Evolutionary conservation across 2,797 vertebrate genomes (phyloP).

Genomic region (Chaetodon trifasciatus): DNA sequence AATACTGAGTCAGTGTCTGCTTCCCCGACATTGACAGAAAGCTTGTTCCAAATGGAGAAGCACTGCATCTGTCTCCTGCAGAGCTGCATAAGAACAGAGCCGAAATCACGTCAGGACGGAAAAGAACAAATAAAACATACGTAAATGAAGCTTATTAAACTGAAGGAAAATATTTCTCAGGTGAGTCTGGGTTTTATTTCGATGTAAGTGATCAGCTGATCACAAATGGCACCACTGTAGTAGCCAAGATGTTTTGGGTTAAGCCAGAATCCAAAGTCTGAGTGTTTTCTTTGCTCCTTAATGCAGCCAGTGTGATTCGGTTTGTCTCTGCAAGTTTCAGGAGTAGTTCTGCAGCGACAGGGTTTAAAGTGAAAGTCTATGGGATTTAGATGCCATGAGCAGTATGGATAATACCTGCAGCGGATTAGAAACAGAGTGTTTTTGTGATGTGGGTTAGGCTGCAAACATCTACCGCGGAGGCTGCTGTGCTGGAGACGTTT

Average conservation of each 20-base stretch:
- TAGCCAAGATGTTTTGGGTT: background rate
- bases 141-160: background rate
- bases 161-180: background rate
- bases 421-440: conserved; percentile 15
- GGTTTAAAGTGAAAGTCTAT: conserved; percentile 4
- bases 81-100: background rate
- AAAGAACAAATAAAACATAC: background rate
- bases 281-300: background rate
- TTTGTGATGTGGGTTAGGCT: conserved; percentile 21
- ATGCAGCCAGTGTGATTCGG: background rate
- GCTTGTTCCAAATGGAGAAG: conserved; percentile 26
- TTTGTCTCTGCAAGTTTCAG: background rate
- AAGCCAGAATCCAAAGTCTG: background rate
- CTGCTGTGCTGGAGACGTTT: conserved; percentile 15
- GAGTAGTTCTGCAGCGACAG: background rate
- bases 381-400: conserved; percentile 10
- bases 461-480: conserved; percentile 15
- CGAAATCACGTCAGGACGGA: background rate
- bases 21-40: conserved; percentile 26
- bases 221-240: background rate
- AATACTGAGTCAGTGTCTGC: conserved; percentile 37
- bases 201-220: background rate
- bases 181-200: background rate
- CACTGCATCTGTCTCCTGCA: conserved; percentile 14
- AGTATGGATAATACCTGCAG: conserved; percentile 12